Evolutionary conservation across 1,140 invertebrate genomes (phyloP), one percentile per base, ranked within the genome.

Genomic region (Drosophila ohnishii): DNA sequence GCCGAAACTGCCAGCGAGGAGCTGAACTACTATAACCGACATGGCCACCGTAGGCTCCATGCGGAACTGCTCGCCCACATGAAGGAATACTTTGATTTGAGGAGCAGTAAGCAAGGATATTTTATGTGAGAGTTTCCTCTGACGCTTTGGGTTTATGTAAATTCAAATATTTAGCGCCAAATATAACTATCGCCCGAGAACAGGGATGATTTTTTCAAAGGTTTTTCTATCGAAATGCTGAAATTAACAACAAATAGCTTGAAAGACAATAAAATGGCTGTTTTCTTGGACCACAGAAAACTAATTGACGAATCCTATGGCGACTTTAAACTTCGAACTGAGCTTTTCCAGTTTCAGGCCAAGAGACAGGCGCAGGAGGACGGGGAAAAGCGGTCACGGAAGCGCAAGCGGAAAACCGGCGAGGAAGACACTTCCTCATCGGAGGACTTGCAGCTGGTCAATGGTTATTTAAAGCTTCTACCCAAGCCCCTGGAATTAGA

Each of bases 231-330:
- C 13, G 65, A 37, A 45, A 90, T 90, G 88, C 34, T 73, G 16
- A 76, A 72, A 58, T 28, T 90, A 19, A 25, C 55, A 47, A 67
- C 39, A 48, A 60, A 74, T 44, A 2, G 16, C 25, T 37, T 10
- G 0, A 3, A 3, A 1, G 19, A 57, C 3, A n/a, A 55, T 53
- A 77, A 63, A 40, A 44, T 39, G 8, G 80, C 80, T 0, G 5
- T 90, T 30, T 69, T 80, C 22, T 66, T 90, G n/a, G 61, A 90
- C 30, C 88, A 90, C 47, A 64, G 60, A n/a, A 50, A 76, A 59
- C 55, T 90, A 25, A 86, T 90, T 19, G 82, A 90, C 50, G 59
- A 67, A 14, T 61, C 51, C 2, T 83, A 89, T 19, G 51, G 35
- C 42, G 66, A 67, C 3, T 83, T 63, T 19, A 13, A 78, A 25